Base-by-base conservation (phyloP, 2,888 invertebrate species). In the Brachyopa scutellaris region DNA sequence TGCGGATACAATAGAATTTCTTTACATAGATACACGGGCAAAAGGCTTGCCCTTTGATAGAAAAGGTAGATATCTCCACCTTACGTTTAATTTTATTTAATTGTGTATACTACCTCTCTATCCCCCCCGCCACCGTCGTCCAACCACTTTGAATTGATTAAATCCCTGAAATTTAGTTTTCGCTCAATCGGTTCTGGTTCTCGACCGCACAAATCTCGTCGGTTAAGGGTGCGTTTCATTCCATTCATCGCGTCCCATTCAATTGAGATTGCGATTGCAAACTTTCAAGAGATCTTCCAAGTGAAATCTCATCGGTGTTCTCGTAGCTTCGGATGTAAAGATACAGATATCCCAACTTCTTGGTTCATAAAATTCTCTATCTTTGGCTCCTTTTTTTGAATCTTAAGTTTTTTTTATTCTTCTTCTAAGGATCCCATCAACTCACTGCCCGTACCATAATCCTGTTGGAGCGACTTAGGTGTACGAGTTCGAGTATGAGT, bases 271-370 rank as follows among this genome's bases (percentile, higher is more conserved):
- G n/a, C n/a, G n/a, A 73, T 33, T 38, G 33, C 53, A 33, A 51
- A 61, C n/a, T 64, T 53, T 55, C 8, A 31, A n/a, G 42, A 57
- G 61, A 67, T 74, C 74, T 72, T 57, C 3, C 19, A 19, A 36
- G 69, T 29, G 61, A 61, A 74, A 79, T 66, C 78, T 61, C 73
- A 73, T 79, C 67, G 45, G n/a, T 26, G 5, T 11, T 36, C 36
- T 36, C 36, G n/a, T n/a, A n/a, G 1, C 1, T 29, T n/a, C 5
- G 47, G 21, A 49, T n/a, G n/a, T n/a, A n/a, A n/a, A n/a, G n/a
- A n/a, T n/a, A n/a, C n/a, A 73, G 79, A 66, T 82, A 77, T 82
- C 66, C 64, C 51, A 77, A 66, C 40, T 82, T 82, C 64, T 82
- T 72, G 82, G 64, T 82, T 66, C 82, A 70, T 77, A 82, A 77